Base-by-base conservation (phyloP, 2,113 vertebrate species). In the Chionis minor region DNA sequence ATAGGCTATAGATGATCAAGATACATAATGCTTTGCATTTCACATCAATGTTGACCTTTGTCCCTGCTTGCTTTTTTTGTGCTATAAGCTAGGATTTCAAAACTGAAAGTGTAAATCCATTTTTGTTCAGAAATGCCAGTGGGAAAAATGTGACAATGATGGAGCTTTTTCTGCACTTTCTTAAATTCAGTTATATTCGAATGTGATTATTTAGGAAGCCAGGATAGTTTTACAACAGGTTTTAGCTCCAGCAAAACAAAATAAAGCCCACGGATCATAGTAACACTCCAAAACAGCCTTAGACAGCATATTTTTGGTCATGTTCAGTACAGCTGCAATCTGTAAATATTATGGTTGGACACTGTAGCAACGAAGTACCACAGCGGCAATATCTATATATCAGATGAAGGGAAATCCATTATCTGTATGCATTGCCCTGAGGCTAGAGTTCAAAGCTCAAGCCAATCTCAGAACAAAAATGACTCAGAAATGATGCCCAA, bases 371-470 rank as follows among this genome's bases (percentile, higher is more conserved):
- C 63, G 83, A 81, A 94, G 92, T 58, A 81, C 88, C 80, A 86
- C 35, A 84, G 69, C 63, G 88, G 80, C 81, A 93, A 65, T 84
- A 62, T 84, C 86, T 54, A 12, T 92, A 42, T 84, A 72, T 92
- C 86, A 95, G 72, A 84, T 74, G 83, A 91, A 94, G 83, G 65
- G 86, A 95, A 93, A 94, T 93, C 94, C 94, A 94, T 95, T 95
- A 92, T 89, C 86, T 89, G 26, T 40, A 49, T 88, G 92, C 92
- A 79, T 33, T 83, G 86, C 96, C 96, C 77, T 4, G 52, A 84
- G 95, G 93, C 92, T 94, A 72, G 67, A 86, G 88, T 95, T 94
- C 92, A 95, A 96, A 96, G 88, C 96, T 86, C 88, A 80, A 90
- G 74, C 71, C 88, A 88, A 23, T 26, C 63, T 95, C 44, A 47